Evolutionary conservation across 2,888 invertebrate genomes (phyloP).

Genomic region (Timandra comae): DNA sequence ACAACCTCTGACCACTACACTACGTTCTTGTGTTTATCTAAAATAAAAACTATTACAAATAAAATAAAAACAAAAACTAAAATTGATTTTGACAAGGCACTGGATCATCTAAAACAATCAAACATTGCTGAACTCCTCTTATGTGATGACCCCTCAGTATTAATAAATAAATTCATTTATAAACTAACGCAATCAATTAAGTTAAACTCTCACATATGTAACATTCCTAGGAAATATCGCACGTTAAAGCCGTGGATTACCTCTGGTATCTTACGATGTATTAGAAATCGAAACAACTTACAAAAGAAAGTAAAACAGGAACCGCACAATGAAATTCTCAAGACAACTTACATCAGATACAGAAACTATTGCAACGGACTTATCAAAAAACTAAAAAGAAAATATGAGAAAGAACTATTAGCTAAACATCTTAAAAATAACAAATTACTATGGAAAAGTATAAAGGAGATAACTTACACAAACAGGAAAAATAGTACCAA

Average conservation of each 20-base stretch:
- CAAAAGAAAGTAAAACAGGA: slow-evolving; percentile 1
- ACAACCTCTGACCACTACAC: slow-evolving; percentile 1
- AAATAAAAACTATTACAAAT: slow-evolving; percentile 1
- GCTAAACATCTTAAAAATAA: background rate
- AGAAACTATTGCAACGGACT: slow-evolving; percentile 1
- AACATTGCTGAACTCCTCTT: background rate
- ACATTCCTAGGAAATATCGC: background rate
- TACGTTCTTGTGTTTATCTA: slow-evolving; percentile 1
- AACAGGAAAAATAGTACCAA: background rate
- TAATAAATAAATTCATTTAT: background rate
- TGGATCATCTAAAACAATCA: background rate
- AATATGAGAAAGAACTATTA: slow-evolving; percentile 1
- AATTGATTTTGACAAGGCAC: slow-evolving; percentile 1
- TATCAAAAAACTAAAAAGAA: slow-evolving; percentile 4
- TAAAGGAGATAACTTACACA: background rate
- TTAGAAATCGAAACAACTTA: slow-evolving; percentile 3
- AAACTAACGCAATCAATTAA: background rate
- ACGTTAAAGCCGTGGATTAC: slow-evolving; percentile 7
- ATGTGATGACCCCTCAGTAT: background rate
- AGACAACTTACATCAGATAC: slow-evolving; percentile 3
- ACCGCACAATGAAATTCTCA: slow-evolving; percentile 1
- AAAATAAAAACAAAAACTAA: slow-evolving; percentile 1
- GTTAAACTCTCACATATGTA: background rate
- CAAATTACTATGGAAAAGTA: slow-evolving; percentile 1
- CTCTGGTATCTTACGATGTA: slow-evolving; percentile 4